Base-by-base conservation (phyloP, 2,888 invertebrate species). In the Pocota personata region DNA sequence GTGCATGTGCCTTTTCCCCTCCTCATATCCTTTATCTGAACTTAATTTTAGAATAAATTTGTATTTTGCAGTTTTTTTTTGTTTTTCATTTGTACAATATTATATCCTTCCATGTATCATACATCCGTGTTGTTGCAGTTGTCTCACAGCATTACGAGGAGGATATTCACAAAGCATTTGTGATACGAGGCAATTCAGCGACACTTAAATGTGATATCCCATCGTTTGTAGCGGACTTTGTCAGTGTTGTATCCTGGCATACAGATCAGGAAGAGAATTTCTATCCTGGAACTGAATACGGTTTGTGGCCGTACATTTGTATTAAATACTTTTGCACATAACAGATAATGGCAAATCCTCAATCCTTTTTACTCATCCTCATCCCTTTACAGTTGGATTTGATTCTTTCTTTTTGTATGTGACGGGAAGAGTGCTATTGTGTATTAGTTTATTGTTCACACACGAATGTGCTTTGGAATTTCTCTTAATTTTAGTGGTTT, bases 181-280 rank as follows among this genome's bases (percentile, higher is more conserved):
- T 96, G 76, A 97, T 97, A 90, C 95, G 97, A 89, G 97, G 97
- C 89, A 97, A 97, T 93, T 95, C 97, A 89, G 97, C 97, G 86
- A 96, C 97, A 88, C 93, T 97, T 90, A 97, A 97, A 93, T 97
- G 97, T 93, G 96, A 96, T 90, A 96, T 97, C 90, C 98, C 98
- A 62, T 97, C 97, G 87, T 98, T 97, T 93, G 97, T 98, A 86
- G 97, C 97, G 84, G 98, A 98, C 93, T 98, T 98, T 93, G 97
- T 98, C 87, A 95, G 94, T 90, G 97, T 98, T 88, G 94, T 96
- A 69, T 96, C 97, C 60, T 97, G 97, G 97, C 96, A 96, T 89
- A 97, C 96, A 88, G 96, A 97, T 93, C 94, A 92, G 88, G 89
- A 92, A 87, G 92, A 92, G 89, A 91, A 88, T 89, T 92, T 91